Percentiles rank a stretch among this genome's conserved stretches.
Conservation (phyloP, 1,140 invertebrate genomes). For the Euura saliciscinereae region DNA sequence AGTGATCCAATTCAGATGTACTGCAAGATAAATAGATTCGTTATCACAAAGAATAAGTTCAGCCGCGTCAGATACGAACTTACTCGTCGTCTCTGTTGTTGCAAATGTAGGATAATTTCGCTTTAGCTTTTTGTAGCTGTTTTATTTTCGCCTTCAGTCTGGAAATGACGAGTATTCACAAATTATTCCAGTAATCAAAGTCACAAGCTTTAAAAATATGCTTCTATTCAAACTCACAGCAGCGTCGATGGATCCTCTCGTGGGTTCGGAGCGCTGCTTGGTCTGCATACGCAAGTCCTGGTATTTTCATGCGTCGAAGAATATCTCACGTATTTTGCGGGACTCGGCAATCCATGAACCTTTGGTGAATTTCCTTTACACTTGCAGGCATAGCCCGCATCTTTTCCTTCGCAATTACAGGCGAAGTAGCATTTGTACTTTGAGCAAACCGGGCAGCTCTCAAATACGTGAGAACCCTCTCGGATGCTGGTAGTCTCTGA, state of each 20-base stretch:
- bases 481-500: constrained; percentile 23
- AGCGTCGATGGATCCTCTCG: constrained; percentile 26
- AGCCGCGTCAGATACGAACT: background rate
- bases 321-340: constrained; percentile 13
- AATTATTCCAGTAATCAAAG: background rate
- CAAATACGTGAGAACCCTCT: constrained; percentile 34
- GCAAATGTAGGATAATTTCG: constrained; percentile 20
- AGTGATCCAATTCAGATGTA: constrained; percentile 15
- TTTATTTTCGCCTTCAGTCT: constrained; percentile 30
- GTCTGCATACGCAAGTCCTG: constrained; percentile 23
- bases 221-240: constrained; percentile 29
- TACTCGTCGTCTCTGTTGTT: constrained; percentile 1
- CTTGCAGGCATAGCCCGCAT: background rate
- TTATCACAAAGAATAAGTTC: constrained; percentile 2
- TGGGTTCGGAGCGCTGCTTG: constrained; percentile 25
- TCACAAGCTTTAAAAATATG: background rate
- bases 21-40: constrained; percentile 20
- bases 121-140: constrained; percentile 26
- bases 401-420: constrained; percentile 9
- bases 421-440: constrained; percentile 52
- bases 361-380: constrained; percentile 13
- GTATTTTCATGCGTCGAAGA: constrained; percentile 15
- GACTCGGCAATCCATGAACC: background rate
- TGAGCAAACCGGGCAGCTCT: constrained; percentile 49
- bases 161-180: constrained; percentile 21